Conservation (phyloP, 2,113 vertebrate genomes). For the Hippocampus comes region DNA sequence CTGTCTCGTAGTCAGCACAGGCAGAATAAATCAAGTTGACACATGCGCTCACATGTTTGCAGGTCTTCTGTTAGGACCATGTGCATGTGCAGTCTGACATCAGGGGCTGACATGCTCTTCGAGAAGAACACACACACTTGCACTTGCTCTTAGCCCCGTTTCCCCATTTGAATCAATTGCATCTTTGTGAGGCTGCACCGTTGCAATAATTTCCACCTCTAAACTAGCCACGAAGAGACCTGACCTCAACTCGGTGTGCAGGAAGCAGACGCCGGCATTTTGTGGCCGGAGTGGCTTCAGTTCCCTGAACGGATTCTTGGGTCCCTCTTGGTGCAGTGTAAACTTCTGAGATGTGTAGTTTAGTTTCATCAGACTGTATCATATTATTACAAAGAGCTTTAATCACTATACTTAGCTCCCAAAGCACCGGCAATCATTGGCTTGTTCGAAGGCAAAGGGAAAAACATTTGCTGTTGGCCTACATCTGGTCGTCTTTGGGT, state of each 20-base stretch:
- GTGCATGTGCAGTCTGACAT: conserved; percentile 38
- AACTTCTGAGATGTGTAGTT: conserved; percentile 47
- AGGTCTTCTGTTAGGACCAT: conserved; percentile 32
- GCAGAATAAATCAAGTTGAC: conserved; percentile 22
- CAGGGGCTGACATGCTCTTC: conserved; percentile 37
- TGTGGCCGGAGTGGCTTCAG: conserved; percentile 39
- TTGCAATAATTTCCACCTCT: conserved; percentile 56
- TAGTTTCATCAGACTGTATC: conserved; percentile 49
- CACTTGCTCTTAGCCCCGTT: conserved; percentile 38
- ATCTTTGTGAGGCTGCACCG: conserved; percentile 50
- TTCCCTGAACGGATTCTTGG: conserved; percentile 35
- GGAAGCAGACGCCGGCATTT: conserved; percentile 43
- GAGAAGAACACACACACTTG: conserved; percentile 5
- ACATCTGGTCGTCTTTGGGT: not conserved
- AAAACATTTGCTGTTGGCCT: conserved; percentile 7
- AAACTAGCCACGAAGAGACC: conserved; percentile 27
- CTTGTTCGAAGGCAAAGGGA: not conserved
- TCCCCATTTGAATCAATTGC: conserved; percentile 43
- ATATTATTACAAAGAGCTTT: conserved; percentile 36
- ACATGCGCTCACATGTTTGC: conserved; percentile 5
- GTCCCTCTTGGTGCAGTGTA: conserved; percentile 38
- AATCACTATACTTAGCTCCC: conserved; percentile 7
- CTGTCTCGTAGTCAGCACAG: conserved; percentile 21
- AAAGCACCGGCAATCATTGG: conserved; percentile 3
- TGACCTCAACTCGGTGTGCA: conserved; percentile 18